phyloP scores from a whole-genome alignment of 2,113 vertebrate genomes.

The Petromus typicus region DNA sequence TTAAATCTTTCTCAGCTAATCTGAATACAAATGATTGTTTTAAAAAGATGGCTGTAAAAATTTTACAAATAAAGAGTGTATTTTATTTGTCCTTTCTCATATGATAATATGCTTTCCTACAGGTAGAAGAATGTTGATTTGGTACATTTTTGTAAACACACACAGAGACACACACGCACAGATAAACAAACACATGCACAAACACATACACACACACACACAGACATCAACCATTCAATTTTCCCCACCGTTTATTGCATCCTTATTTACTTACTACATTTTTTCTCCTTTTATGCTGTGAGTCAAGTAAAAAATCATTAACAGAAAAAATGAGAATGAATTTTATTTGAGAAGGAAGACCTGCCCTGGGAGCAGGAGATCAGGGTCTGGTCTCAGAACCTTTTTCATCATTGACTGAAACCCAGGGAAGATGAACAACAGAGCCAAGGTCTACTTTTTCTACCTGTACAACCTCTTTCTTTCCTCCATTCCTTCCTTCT shows the following conservation, averaged over 20 bases:
- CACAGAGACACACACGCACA: not conserved
- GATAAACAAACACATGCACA: too few relatives aligned
- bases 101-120: not conserved
- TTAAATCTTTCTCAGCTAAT: not conserved
- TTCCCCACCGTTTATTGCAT: not conserved
- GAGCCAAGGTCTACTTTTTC: not conserved
- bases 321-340: not conserved
- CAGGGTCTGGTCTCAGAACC: fast-evolving
- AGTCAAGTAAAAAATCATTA: not conserved
- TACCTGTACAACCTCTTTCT: not conserved
- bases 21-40: not conserved
- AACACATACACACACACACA: not conserved
- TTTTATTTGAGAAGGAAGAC: not conserved
- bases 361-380: not conserved
- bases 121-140: not conserved
- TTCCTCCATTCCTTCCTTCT: not conserved
- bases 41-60: not conserved
- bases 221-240: not conserved
- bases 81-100: not conserved
- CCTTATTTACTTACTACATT: not conserved
- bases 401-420: not conserved
- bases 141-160: not conserved
- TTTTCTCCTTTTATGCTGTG: not conserved
- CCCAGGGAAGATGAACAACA: not conserved
- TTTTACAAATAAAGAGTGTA: not conserved